phyloP scores from a whole-genome alignment of 2,797 vertebrate species.

The Octomys mimax region DNA sequence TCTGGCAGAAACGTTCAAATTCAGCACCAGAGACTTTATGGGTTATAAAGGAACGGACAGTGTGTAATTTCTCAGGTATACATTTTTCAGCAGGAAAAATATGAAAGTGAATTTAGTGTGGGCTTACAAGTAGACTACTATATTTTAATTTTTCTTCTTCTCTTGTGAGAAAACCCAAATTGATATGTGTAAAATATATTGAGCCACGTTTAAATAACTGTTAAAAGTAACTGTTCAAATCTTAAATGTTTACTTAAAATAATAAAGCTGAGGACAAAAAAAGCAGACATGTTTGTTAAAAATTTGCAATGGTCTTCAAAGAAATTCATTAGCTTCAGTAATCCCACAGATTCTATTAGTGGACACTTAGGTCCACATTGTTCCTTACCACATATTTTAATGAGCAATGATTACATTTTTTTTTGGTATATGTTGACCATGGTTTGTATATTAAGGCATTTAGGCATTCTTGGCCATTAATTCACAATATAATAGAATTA shows the following conservation, averaged over 20 bases:
- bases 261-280: background rate
- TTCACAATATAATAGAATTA: background rate
- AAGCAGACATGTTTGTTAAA: background rate
- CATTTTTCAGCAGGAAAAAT: background rate
- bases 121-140: background rate
- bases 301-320: background rate
- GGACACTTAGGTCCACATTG: background rate
- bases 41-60: background rate
- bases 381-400: background rate
- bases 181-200: background rate
- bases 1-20: conserved; percentile 17
- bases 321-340: background rate
- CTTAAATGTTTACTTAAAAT: background rate
- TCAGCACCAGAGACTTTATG: background rate
- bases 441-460: background rate
- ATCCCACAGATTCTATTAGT: background rate
- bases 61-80: background rate
- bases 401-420: background rate
- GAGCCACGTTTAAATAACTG: background rate
- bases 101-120: background rate
- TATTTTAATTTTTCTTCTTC: conserved; percentile 19
- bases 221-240: background rate
- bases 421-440: background rate
- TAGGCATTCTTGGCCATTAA: background rate
- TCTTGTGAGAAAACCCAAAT: background rate